These are phyloP conservation scores for Orius insidiosus DNA, from an alignment of 1,140 invertebrate species.

Conservation along the genomic window DNA sequence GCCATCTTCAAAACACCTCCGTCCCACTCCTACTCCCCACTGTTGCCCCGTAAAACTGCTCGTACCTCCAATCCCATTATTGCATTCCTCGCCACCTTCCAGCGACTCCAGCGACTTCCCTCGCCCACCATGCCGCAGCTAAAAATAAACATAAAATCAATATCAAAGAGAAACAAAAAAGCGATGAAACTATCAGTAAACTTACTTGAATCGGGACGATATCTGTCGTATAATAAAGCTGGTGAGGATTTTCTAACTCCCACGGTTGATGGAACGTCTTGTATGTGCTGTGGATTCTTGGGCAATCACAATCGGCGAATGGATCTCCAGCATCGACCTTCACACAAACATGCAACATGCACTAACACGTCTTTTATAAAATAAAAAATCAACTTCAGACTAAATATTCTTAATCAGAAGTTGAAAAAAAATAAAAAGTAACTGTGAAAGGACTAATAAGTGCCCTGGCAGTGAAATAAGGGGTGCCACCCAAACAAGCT, in stretches of 20 bases:
- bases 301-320: conserved; percentile 19
- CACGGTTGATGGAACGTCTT: conserved; percentile 35
- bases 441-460: no score
- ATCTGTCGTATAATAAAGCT: conserved; percentile 33
- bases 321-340: background rate
- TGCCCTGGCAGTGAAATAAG: no score
- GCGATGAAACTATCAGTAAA: no score
- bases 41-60: conserved; percentile 19
- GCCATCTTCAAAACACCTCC: conserved; percentile 64
- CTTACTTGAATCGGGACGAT: conserved; percentile 52
- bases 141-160: no score
- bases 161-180: no score
- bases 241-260: conserved; percentile 33
- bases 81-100: conserved; percentile 36
- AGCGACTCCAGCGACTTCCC: conserved; percentile 71
- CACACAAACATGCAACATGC: conserved; percentile 7
- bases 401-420: no score
- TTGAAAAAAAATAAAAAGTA: no score
- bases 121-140: conserved; percentile 27
- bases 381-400: no score
- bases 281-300: conserved; percentile 28
- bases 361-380: background rate
- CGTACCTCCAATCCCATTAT: conserved; percentile 16
- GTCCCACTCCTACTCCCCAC: conserved; percentile 32
- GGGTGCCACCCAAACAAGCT: no score